A percentile compares a stretch with the other conserved stretches of the same genome.
Evolutionary conservation across 2,888 invertebrate species (phyloP).

Genomic region (Hymenopus coronatus): DNA sequence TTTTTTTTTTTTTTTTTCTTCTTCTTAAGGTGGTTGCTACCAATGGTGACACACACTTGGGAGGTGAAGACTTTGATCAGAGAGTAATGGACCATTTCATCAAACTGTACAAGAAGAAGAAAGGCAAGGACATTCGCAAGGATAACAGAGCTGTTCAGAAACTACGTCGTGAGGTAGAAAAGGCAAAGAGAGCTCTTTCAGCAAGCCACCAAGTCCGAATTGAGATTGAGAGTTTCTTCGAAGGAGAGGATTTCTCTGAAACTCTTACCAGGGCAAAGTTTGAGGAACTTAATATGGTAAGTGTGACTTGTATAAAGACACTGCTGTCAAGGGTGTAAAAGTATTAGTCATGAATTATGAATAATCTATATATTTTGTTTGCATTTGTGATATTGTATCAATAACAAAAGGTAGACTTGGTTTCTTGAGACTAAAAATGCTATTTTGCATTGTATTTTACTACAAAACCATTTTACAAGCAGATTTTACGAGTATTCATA

Average conservation of each 20-base stretch:
- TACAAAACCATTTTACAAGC: too few species aligned
- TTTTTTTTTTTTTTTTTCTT: too few species aligned
- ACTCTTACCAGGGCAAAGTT: slow-evolving; percentile 97
- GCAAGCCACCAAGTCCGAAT: slow-evolving; percentile 94
- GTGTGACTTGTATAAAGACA: slow-evolving; percentile 22
- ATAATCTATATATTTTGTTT: too few species aligned
- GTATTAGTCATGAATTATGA: too few species aligned
- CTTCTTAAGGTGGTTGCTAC: slow-evolving; percentile 67
- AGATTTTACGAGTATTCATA: too few species aligned
- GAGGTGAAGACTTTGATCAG: slow-evolving; percentile 99
- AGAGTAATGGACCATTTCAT: slow-evolving; percentile 99
- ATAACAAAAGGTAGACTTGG: too few species aligned
- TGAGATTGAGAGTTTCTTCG: slow-evolving; percentile 97
- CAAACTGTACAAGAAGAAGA: slow-evolving; percentile 97
- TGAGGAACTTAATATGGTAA: slow-evolving; percentile 92
- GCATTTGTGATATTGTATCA: too few species aligned
- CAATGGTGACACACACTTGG: slow-evolving; percentile 95
- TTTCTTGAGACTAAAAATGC: too few species aligned
- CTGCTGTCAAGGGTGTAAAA: background rate
- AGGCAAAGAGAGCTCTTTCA: slow-evolving; percentile 94
- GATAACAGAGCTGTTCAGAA: slow-evolving; percentile 95
- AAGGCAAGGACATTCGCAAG: slow-evolving; percentile 93
- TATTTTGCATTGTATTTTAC: too few species aligned
- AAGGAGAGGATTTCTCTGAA: slow-evolving; percentile 98
- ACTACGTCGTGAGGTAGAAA: slow-evolving; percentile 94